A percentile compares a stretch with the other conserved stretches of the same genome.
phyloP scores from a whole-genome alignment of 2,888 invertebrate genomes.

The Amphipyra tragopoginis region DNA sequence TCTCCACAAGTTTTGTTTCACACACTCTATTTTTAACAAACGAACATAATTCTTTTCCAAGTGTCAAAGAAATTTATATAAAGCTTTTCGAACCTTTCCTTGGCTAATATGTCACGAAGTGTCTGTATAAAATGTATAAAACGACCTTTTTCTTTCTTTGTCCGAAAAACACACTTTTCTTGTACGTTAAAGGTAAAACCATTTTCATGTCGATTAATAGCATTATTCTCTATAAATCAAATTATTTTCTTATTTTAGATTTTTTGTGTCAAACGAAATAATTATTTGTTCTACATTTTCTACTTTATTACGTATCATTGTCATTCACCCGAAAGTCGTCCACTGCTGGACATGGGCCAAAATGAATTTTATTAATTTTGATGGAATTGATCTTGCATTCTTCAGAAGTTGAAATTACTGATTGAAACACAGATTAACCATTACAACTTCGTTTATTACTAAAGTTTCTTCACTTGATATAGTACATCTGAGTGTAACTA shows the following conservation, averaged over 20 bases:
- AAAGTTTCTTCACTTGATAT: not conserved
- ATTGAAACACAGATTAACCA: not conserved
- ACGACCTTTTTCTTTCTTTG: slow-evolving; percentile 9
- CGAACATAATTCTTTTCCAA: not conserved
- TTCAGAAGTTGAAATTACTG: not conserved
- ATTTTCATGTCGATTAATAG: not conserved
- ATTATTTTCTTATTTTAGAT: too few species aligned
- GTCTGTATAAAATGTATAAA: not conserved
- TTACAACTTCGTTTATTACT: not conserved
- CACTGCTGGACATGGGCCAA: too few species aligned
- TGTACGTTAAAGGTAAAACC: not conserved
- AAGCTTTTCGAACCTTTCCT: not conserved
- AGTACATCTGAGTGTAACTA: not conserved
- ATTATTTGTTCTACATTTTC: too few species aligned
- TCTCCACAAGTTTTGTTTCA: not conserved
- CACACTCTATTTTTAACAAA: not conserved
- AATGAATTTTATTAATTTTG: too few species aligned
- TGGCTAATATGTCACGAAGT: slow-evolving; percentile 8
- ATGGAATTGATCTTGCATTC: too few species aligned
- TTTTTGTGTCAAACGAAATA: too few species aligned
- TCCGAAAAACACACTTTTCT: not conserved
- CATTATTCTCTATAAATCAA: too few species aligned
- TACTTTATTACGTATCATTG: too few species aligned
- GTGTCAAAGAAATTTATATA: not conserved
- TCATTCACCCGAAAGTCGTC: too few species aligned